Evolutionary conservation across 2,888 invertebrate species (phyloP).

Genomic region (Diarsia rubi): DNA sequence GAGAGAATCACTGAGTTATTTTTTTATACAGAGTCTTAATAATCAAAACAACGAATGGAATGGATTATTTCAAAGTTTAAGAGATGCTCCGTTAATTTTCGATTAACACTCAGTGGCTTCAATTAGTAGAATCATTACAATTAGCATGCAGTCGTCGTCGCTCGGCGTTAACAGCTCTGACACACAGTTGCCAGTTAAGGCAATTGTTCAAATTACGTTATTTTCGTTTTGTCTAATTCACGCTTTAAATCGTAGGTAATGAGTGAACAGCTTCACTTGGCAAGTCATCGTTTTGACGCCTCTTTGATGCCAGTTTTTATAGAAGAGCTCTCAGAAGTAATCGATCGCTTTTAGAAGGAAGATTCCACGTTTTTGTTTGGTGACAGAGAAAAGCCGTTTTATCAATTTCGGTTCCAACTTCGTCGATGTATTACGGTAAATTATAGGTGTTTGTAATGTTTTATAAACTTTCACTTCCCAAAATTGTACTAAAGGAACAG

Average conservation of each 20-base stretch:
- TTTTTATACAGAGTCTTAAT: background rate
- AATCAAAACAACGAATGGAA: background rate
- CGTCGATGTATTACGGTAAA: constrained; percentile 58
- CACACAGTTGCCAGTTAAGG: constrained; percentile 44
- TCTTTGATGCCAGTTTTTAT: constrained; percentile 56
- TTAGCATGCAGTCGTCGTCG: constrained; percentile 13
- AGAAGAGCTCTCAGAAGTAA: constrained; percentile 57
- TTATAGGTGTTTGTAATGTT: constrained; percentile 52
- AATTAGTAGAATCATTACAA: constrained; percentile 33
- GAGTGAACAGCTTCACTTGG: constrained; percentile 46
- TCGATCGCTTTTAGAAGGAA: constrained; percentile 60
- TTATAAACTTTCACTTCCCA: constrained; percentile 60
- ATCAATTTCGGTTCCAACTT: constrained; percentile 40
- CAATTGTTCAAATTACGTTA: constrained; percentile 60
- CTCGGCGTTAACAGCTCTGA: constrained; percentile 18
- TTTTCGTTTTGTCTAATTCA: constrained; percentile 62
- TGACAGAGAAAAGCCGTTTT: constrained; percentile 50
- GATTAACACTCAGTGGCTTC: constrained; percentile 20
- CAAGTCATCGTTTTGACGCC: constrained; percentile 62
- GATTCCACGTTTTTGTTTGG: constrained; percentile 57
- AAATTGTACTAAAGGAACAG: constrained; percentile 21
- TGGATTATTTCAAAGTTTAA: background rate
- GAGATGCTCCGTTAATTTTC: constrained; percentile 25
- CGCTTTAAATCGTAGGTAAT: constrained; percentile 58
- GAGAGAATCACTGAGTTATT: constrained; percentile 9